Percentiles rank a stretch among this genome's conserved stretches.
phyloP scores from a whole-genome alignment of 2,113 vertebrate genomes.

The Nycticorax nycticorax region DNA sequence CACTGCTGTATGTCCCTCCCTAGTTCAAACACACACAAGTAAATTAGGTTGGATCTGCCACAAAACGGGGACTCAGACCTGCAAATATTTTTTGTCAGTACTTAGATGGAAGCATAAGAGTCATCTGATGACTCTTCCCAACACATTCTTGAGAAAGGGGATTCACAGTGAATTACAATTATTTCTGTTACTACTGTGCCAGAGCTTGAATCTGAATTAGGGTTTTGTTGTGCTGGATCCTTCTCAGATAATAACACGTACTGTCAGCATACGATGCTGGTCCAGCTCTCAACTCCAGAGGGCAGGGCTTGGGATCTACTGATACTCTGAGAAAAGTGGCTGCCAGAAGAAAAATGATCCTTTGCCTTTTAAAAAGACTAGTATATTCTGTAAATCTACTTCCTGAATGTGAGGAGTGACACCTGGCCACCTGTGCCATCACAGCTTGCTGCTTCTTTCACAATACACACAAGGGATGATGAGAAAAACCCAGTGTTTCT shows the following conservation, averaged over 20 bases:
- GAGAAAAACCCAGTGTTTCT: neutral
- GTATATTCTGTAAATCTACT: neutral
- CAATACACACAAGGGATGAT: neutral
- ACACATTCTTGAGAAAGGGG: neutral
- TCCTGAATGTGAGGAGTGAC: neutral
- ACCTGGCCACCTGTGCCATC: fast-evolving
- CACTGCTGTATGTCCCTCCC: neutral
- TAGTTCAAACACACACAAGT: neutral
- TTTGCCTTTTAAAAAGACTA: neutral
- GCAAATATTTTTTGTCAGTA: neutral
- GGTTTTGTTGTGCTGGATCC: neutral
- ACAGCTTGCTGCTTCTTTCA: fast-evolving
- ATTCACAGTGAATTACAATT: neutral
- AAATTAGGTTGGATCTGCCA: neutral
- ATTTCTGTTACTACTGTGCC: neutral
- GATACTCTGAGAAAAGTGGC: neutral
- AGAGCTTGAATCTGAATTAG: neutral
- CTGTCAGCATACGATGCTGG: neutral
- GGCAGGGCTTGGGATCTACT: neutral
- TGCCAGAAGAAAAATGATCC: neutral
- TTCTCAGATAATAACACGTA: fast-evolving
- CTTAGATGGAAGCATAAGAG: neutral
- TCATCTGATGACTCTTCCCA: neutral
- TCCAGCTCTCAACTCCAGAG: neutral
- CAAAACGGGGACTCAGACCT: neutral